Percentiles rank a stretch among this genome's conserved stretches.
These are phyloP conservation scores for Sturnus vulgaris DNA, from an alignment of 2,113 vertebrate species.

Conservation along the genomic window DNA sequence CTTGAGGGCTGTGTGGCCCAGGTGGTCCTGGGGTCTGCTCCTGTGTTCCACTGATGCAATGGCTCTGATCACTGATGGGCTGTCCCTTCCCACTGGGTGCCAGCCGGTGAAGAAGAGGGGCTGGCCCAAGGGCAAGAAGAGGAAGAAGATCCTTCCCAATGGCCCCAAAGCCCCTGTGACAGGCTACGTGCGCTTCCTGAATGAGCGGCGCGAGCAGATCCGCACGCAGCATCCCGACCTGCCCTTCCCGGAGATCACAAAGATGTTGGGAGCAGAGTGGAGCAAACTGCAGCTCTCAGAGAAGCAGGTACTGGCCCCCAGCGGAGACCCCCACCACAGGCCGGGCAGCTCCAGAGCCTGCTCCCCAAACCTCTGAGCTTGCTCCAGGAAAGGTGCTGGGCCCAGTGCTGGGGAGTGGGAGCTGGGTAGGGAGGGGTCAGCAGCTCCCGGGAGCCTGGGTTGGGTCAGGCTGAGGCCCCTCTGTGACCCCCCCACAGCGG, in stretches of 20 bases:
- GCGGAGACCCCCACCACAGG: background rate
- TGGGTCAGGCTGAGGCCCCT: background rate
- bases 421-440: background rate
- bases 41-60: accelerated
- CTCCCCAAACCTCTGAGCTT: background rate
- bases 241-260: slow-evolving; percentile 96
- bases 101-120: slow-evolving; percentile 94
- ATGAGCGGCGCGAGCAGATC: slow-evolving; percentile 91
- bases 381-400: background rate
- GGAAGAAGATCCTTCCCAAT: slow-evolving; percentile 95
- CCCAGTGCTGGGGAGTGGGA: background rate
- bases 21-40: background rate
- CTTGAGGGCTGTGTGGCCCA: accelerated
- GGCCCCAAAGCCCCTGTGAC: slow-evolving; percentile 97
- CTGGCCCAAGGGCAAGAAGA: slow-evolving; percentile 98
- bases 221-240: slow-evolving; percentile 88
- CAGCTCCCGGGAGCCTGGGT: background rate
- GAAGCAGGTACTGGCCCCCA: slow-evolving; percentile 78
- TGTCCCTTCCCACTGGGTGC: background rate
- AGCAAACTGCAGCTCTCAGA: slow-evolving; percentile 87
- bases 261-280: slow-evolving; percentile 94
- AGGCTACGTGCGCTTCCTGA: slow-evolving; percentile 92
- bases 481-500: slow-evolving; percentile 65
- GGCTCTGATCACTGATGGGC: background rate
- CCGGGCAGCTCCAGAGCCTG: background rate